phyloP scores from a whole-genome alignment of 2,797 vertebrate genomes.

The Aplochiton taeniatus region DNA sequence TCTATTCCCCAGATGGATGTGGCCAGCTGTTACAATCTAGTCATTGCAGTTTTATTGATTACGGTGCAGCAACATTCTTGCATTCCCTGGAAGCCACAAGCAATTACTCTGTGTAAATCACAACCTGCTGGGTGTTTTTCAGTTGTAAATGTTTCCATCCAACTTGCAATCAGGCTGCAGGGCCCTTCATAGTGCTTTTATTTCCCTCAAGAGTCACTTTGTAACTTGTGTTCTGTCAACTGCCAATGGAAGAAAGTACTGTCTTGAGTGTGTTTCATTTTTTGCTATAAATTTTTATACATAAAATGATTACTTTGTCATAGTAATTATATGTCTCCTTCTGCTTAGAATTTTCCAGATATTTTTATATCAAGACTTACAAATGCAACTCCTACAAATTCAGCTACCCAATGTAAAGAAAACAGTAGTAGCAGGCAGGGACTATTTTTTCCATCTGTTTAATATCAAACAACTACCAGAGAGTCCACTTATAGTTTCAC shows the following conservation, averaged over 20 bases:
- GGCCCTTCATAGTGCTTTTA: slow-evolving; percentile 45
- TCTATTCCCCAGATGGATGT: slow-evolving; percentile 59
- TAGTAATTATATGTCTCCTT: too few relatives aligned
- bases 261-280: too few relatives aligned
- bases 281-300: too few relatives aligned
- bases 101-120: slow-evolving; percentile 71
- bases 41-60: slow-evolving; percentile 70
- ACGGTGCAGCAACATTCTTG: slow-evolving; percentile 63
- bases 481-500: not conserved
- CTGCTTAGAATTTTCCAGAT: too few relatives aligned
- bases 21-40: slow-evolving; percentile 63
- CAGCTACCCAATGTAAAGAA: too few relatives aligned
- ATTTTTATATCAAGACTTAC: too few relatives aligned
- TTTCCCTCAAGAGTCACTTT: slow-evolving; percentile 55
- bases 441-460: not conserved
- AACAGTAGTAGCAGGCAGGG: too few relatives aligned
- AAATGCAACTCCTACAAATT: too few relatives aligned
- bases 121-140: slow-evolving; percentile 65
- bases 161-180: slow-evolving; percentile 58
- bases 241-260: too few relatives aligned
- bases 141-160: slow-evolving; percentile 60
- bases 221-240: slow-evolving; percentile 30
- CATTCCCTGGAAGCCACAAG: slow-evolving; percentile 69
- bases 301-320: too few relatives aligned
- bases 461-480: too few relatives aligned